Evolutionary conservation across 1,140 invertebrate species (phyloP).

Genomic region (Cherax quadricarinatus): DNA sequence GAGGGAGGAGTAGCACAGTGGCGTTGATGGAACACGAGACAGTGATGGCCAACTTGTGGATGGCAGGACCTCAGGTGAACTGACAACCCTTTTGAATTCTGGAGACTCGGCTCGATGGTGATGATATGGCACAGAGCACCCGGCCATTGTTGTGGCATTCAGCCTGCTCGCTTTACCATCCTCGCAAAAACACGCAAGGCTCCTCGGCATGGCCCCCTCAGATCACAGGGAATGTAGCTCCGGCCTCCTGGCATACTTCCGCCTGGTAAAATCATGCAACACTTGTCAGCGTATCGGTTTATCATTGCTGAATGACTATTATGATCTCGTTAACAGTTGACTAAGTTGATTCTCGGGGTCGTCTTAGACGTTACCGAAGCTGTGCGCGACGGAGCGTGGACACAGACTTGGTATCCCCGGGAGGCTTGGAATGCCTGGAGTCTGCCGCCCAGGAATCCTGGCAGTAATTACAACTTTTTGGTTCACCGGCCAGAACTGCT

Average conservation of each 20-base stretch:
- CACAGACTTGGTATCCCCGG: not conserved
- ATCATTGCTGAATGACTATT: conserved; percentile 1
- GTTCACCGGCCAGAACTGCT: not conserved
- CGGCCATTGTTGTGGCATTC: conserved; percentile 4
- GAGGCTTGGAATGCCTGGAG: not conserved
- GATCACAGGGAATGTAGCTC: conserved; percentile 7
- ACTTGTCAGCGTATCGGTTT: not conserved
- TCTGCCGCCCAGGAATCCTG: not conserved
- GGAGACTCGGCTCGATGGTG: conserved; percentile 5
- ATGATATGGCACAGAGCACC: conserved; percentile 14
- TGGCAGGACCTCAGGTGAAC: not conserved
- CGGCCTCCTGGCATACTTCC: not conserved
- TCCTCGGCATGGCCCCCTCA: not conserved
- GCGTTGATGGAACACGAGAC: not conserved
- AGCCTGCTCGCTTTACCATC: conserved; percentile 5
- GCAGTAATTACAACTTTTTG: conserved; percentile 12
- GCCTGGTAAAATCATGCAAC: not conserved
- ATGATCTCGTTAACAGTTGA: conserved; percentile 2
- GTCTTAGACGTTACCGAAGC: not conserved
- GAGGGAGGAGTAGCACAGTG: not conserved
- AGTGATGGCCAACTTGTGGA: conserved; percentile 1
- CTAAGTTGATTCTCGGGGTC: not conserved
- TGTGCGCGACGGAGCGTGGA: not conserved
- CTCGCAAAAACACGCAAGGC: not conserved
- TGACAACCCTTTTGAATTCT: conserved; percentile 1